phyloP scores from a whole-genome alignment of 2,797 vertebrate species.

The Myotis myotis region DNA sequence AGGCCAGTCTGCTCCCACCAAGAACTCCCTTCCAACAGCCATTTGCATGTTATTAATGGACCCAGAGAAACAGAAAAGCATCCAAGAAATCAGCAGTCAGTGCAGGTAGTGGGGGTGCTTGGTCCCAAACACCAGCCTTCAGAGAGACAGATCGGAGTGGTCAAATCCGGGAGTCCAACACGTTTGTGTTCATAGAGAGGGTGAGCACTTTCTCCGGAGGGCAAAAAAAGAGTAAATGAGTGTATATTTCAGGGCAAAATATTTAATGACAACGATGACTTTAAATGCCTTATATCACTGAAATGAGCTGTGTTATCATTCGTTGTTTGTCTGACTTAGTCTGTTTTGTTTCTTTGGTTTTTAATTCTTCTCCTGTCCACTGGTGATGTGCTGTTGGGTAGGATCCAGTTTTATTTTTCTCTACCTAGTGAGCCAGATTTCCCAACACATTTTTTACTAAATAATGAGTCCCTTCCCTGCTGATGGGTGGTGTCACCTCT shows the following conservation, averaged over 20 bases:
- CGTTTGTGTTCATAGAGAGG: rapidly evolving
- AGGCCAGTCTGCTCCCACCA: background rate
- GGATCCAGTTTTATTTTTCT: background rate
- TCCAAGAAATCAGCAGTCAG: conserved; percentile 12
- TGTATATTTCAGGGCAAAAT: background rate
- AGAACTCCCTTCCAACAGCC: conserved; percentile 45
- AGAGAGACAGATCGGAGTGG: background rate
- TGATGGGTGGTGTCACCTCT: background rate
- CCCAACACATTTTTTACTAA: background rate
- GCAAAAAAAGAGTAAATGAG: background rate
- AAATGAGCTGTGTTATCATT: background rate
- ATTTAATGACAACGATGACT: background rate
- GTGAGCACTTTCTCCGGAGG: background rate
- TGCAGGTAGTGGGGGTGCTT: background rate
- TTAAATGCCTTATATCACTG: background rate
- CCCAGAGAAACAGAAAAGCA: background rate
- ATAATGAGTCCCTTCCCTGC: background rate
- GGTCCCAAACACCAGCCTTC: background rate
- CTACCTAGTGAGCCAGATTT: background rate
- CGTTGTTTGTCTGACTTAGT: too few relatives aligned
- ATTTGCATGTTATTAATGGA: conserved; percentile 69
- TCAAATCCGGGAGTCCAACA: background rate
- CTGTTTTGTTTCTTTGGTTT: background rate
- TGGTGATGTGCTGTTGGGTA: background rate
- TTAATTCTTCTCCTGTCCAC: background rate